Evolutionary conservation across 2,113 vertebrate species (phyloP).

Genomic region (Seriola dumerili): DNA sequence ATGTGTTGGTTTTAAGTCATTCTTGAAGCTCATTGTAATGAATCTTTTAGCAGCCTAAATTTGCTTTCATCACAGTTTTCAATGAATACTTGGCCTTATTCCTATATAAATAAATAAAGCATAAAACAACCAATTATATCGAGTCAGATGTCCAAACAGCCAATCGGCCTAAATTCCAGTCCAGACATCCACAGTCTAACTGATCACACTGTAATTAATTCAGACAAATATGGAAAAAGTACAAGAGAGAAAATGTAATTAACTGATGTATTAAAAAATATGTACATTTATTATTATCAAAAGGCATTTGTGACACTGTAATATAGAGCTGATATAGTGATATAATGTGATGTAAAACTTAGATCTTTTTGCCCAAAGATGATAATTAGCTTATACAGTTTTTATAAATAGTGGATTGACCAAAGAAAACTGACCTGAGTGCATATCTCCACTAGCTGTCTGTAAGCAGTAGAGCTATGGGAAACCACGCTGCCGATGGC

Average conservation of each 20-base stretch:
- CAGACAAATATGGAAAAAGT: background rate
- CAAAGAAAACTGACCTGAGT: slow-evolving; percentile 80
- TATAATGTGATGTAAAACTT: background rate
- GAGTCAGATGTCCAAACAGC: background rate
- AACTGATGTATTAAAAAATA: background rate
- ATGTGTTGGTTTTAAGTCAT: background rate
- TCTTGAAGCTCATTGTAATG: background rate
- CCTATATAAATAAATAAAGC: background rate
- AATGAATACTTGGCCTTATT: background rate
- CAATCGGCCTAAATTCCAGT: background rate
- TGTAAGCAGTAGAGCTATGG: slow-evolving; percentile 82
- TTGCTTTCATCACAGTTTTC: background rate
- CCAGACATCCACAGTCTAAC: background rate
- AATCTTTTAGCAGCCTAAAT: background rate
- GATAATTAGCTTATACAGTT: background rate
- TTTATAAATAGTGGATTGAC: background rate
- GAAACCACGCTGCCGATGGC: slow-evolving; percentile 86
- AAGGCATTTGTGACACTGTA: background rate
- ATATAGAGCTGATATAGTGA: background rate
- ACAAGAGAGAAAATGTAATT: background rate
- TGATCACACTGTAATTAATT: background rate
- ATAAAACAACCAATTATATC: background rate
- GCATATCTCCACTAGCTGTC: slow-evolving; percentile 87
- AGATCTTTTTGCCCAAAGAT: background rate
- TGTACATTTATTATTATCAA: background rate